These are phyloP conservation scores for Pyrrhura leucotis DNA, from an alignment of 2,797 vertebrate species.

Conservation along the genomic window DNA sequence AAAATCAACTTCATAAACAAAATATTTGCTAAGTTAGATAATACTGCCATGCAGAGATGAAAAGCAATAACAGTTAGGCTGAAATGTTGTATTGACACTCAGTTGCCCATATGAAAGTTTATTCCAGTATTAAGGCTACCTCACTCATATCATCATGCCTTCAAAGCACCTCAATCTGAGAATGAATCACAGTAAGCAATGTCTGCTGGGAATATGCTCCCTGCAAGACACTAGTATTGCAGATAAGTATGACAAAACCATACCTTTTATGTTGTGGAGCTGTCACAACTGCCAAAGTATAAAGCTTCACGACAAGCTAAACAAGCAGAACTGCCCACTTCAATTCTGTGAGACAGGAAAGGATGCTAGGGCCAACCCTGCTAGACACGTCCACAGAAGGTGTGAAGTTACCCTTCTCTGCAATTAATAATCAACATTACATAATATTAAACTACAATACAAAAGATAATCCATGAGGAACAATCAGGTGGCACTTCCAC, in stretches of 20 bases:
- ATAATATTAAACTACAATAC: neutral
- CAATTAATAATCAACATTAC: neutral
- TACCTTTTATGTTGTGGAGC: neutral
- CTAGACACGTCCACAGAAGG: neutral
- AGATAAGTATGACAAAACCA: neutral
- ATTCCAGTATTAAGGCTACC: neutral
- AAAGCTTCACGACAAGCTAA: neutral
- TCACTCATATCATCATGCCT: neutral
- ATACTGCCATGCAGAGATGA: neutral
- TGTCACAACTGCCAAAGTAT: neutral
- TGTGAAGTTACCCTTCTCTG: neutral
- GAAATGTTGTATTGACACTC: neutral
- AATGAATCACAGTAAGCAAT: neutral
- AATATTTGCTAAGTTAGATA: neutral
- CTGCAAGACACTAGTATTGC: neutral
- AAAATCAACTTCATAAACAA: neutral
- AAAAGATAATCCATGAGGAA: neutral
- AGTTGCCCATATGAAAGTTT: neutral
- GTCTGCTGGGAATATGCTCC: neutral
- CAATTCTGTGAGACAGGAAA: neutral
- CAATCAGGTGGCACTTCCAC: rapidly evolving
- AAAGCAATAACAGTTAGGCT: neutral
- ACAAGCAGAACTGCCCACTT: neutral
- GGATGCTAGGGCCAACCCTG: neutral
- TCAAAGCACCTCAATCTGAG: neutral